Conservation (phyloP, 2,113 vertebrate species). For the Astur gentilis region DNA sequence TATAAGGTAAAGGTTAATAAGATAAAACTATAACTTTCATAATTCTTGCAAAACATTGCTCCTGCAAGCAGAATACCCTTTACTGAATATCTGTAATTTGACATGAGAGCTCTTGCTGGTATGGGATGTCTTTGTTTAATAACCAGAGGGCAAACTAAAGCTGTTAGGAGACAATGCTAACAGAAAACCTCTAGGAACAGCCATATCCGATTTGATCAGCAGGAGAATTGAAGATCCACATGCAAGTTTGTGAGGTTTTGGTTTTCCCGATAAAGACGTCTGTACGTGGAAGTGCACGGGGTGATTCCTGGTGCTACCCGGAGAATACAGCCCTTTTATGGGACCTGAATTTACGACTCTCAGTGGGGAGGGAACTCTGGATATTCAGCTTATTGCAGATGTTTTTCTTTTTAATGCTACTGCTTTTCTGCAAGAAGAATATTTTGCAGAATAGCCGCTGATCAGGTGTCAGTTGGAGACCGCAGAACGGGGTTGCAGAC, state of each 20-base stretch:
- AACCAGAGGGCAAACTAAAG: neutral
- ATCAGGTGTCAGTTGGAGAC: neutral
- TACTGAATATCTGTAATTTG: neutral
- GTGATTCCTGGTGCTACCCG: neutral
- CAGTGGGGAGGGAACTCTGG: neutral
- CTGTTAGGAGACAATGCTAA: neutral
- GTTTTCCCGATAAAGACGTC: neutral
- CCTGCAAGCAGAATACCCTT: neutral
- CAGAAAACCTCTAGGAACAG: neutral
- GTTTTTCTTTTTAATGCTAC: neutral
- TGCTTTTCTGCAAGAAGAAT: neutral
- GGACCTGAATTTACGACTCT: neutral
- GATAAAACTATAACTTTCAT: neutral
- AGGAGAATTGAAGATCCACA: neutral
- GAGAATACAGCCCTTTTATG: neutral
- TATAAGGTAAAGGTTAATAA: neutral
- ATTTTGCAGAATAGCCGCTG: neutral
- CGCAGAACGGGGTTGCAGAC: neutral
- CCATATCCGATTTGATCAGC: neutral
- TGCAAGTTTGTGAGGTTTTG: neutral
- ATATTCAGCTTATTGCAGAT: neutral
- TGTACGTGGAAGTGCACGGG: fast-evolving
- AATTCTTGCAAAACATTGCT: neutral
- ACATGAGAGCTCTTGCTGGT: neutral
- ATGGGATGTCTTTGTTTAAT: neutral